Conservation (phyloP, 2,113 vertebrate species). For the Pimephales promelas region DNA sequence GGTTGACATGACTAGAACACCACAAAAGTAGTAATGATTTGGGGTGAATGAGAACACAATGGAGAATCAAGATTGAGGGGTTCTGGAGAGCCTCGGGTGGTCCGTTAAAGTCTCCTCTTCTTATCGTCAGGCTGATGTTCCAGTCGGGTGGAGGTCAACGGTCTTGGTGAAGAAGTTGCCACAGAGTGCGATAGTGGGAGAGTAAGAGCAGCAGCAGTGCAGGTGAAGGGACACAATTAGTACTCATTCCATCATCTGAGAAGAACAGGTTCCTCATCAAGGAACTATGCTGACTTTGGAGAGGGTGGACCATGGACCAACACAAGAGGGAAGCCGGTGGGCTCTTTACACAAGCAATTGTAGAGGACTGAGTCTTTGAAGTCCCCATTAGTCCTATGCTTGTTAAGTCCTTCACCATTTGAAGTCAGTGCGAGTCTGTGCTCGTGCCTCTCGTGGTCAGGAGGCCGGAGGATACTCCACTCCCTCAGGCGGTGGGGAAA, state of each 20-base stretch:
- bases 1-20: constrained; percentile 83
- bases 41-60: constrained; percentile 41
- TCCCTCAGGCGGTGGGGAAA: constrained; percentile 22
- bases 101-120: constrained; percentile 9
- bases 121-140: constrained; percentile 13
- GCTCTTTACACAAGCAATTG: constrained; percentile 22
- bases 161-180: neutral
- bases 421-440: constrained; percentile 51
- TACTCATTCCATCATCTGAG: constrained; percentile 28
- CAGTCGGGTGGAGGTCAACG: neutral
- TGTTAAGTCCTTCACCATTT: constrained; percentile 24
- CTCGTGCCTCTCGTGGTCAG: constrained; percentile 6
- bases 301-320: constrained; percentile 35
- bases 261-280: constrained; percentile 41
- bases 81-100: constrained; percentile 11
- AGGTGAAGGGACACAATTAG: constrained; percentile 18
- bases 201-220: neutral
- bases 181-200: neutral
- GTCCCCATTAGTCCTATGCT: constrained; percentile 37
- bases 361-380: constrained; percentile 35
- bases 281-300: constrained; percentile 13
- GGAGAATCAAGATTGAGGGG: neutral
- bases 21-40: constrained; percentile 70
- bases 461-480: constrained; percentile 44
- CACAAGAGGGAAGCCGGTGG: constrained; percentile 40